Evolutionary conservation across 2,113 vertebrate genomes (phyloP), one percentile per base, ranked within the genome.

Genomic region (Crotophaga sulcirostris): DNA sequence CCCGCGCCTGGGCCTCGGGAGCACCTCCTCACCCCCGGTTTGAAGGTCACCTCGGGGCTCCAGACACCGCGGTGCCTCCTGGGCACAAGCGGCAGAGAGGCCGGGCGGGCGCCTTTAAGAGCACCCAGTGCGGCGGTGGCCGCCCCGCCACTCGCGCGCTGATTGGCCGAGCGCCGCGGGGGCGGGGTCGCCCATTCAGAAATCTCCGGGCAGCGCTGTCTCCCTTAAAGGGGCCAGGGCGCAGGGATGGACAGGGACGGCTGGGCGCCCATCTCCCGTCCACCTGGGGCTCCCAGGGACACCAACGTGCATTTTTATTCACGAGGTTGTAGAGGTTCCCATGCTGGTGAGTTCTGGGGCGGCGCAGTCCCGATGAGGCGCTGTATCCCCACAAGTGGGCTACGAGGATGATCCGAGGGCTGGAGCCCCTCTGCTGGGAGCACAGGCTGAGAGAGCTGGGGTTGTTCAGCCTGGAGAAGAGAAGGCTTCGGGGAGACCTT

Each of bases 171-270:
- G 16, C 16, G 31, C 55, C 38, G 4, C 7, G 26, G 62, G 84
- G 91, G 93, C 69, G 81, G 84, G 54, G 40, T 1, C 89, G 63
- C 58, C 94, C 95, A 97, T 97, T 97, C 84, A 93, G 2, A 82
- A 91, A 95, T 28, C 77, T 20, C n/a, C 5, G 55, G 59, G 84
- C 31, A 2, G 36, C 40, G 0, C 78, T 4, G 2, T 12, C 45
- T 49, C 19, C 7, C 45, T 95, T 97, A 96, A 97, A 96, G 84
- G 58, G 25, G 31, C 5, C 66, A 0, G 44, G 4, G 0, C 16
- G 14, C 8, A 3, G 4, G 16, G 16, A 4, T 3, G 2, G 62
- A 2, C 3, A 12, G 16, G 8, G 25, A 4, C 34, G 10, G 33
- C 7, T 3, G 0, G 44, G 20, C 3, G 3, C 10, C 8, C 44